These are phyloP conservation scores for Nicator chloris DNA, from an alignment of 2,113 vertebrate genomes.

Conservation along the genomic window DNA sequence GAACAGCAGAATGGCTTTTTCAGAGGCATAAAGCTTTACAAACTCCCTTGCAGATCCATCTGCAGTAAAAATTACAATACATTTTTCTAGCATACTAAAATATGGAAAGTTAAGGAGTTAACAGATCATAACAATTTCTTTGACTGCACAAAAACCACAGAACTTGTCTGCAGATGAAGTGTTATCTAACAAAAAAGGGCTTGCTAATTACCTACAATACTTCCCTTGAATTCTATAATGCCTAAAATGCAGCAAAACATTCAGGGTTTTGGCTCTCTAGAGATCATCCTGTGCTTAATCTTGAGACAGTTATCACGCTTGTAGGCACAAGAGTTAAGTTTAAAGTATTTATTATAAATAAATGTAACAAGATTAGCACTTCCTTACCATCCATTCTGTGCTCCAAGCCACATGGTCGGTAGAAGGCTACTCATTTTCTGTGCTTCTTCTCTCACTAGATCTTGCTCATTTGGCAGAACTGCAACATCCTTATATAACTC, in stretches of 20 bases:
- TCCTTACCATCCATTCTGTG: constrained; percentile 94
- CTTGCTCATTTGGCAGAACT: constrained; percentile 84
- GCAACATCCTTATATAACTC: constrained; percentile 86
- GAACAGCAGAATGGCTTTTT: background rate
- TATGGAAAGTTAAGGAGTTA: background rate
- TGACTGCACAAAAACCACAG: background rate
- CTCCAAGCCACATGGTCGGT: constrained; percentile 97
- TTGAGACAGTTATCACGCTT: background rate
- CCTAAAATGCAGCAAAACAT: background rate
- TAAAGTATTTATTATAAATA: background rate
- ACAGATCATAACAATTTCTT: background rate
- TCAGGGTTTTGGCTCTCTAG: background rate
- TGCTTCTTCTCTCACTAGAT: constrained; percentile 93
- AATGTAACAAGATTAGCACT: background rate
- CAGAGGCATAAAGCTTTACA: background rate
- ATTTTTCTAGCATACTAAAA: background rate
- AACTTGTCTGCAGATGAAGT: background rate
- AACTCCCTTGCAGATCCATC: background rate
- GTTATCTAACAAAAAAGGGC: background rate
- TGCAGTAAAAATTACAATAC: background rate
- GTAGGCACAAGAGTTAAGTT: background rate
- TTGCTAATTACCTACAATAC: background rate
- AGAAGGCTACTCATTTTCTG: constrained; percentile 98
- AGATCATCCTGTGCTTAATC: background rate
- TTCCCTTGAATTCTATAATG: background rate